These are phyloP conservation scores for Pseudolaguvia tuberculata DNA, from an alignment of 2,113 vertebrate species.

Conservation along the genomic window DNA sequence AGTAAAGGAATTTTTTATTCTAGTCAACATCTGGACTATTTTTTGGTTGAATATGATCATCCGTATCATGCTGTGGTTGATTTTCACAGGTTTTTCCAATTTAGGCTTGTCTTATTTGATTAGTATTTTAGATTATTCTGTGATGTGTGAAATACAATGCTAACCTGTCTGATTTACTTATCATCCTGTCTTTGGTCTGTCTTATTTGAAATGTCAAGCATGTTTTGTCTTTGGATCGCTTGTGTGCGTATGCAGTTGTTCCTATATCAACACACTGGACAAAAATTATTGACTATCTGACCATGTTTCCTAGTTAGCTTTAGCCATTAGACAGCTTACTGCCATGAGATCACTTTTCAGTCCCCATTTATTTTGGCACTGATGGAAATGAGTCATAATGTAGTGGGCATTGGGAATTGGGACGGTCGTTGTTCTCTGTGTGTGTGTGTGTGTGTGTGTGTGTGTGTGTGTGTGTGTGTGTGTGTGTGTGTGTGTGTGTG, in stretches of 20 bases:
- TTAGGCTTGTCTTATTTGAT: not conserved
- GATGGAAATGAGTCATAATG: constrained; percentile 36
- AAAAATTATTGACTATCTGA: constrained; percentile 45
- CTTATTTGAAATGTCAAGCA: not conserved
- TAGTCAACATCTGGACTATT: no score
- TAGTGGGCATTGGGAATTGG: constrained; percentile 24
- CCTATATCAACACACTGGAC: constrained; percentile 40
- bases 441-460: constrained; percentile 12
- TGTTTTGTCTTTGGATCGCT: not conserved
- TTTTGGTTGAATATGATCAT: not conserved
- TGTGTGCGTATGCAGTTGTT: constrained; percentile 17
- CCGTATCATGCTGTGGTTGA: not conserved
- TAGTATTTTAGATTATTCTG: not conserved
- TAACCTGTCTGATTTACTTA: not conserved
- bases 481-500: no score
- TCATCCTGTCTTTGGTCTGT: no score
- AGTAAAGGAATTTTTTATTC: not conserved
- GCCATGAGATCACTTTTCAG: constrained; percentile 42
- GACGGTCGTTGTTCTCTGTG: not conserved
- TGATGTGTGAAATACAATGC: not conserved
- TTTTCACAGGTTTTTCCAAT: not conserved
- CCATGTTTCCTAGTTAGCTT: constrained; percentile 44
- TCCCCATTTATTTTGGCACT: constrained; percentile 35
- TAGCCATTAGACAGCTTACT: constrained; percentile 48
- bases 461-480: no score